phyloP scores from a whole-genome alignment of 2,797 vertebrate genomes.

The Coendou prehensilis region DNA sequence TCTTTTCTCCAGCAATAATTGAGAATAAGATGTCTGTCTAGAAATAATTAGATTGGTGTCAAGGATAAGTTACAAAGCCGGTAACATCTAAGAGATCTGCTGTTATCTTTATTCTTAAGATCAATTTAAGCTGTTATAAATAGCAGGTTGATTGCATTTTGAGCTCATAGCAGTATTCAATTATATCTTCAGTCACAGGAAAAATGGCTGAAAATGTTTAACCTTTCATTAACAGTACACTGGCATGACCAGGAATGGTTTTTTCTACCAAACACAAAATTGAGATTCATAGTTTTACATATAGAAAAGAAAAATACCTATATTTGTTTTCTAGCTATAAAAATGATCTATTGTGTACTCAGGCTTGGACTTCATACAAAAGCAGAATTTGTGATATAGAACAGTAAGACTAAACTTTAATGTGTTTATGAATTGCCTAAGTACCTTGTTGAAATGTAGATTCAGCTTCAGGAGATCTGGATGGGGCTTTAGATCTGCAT shows the following conservation, averaged over 20 bases:
- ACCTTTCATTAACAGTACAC: conserved; percentile 57
- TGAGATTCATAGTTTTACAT: conserved; percentile 63
- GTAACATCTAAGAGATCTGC: conserved; percentile 60
- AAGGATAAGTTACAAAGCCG: conserved; percentile 71
- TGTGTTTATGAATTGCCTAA: neutral
- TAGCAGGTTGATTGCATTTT: conserved; percentile 49
- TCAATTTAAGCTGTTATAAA: conserved; percentile 71
- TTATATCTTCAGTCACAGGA: conserved; percentile 47
- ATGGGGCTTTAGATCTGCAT: neutral
- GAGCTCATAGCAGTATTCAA: conserved; percentile 52
- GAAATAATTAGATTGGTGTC: conserved; percentile 63
- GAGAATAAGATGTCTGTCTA: conserved; percentile 41
- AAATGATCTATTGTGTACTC: conserved; percentile 23
- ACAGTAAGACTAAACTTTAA: neutral
- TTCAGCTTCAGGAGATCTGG: neutral
- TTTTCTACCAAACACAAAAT: conserved; percentile 61
- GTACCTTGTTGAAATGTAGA: neutral
- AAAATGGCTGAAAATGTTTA: conserved; percentile 51
- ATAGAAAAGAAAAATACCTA: neutral
- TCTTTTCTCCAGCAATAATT: conserved; percentile 50
- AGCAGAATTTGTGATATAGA: neutral
- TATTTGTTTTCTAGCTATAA: conserved; percentile 61
- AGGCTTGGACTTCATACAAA: neutral
- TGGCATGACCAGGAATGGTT: conserved; percentile 3
- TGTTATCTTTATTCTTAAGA: conserved; percentile 68